Evolutionary conservation across 2,113 vertebrate species (phyloP), one percentile per base, ranked within the genome.

Genomic region (Melanotaenia duboulayi): DNA sequence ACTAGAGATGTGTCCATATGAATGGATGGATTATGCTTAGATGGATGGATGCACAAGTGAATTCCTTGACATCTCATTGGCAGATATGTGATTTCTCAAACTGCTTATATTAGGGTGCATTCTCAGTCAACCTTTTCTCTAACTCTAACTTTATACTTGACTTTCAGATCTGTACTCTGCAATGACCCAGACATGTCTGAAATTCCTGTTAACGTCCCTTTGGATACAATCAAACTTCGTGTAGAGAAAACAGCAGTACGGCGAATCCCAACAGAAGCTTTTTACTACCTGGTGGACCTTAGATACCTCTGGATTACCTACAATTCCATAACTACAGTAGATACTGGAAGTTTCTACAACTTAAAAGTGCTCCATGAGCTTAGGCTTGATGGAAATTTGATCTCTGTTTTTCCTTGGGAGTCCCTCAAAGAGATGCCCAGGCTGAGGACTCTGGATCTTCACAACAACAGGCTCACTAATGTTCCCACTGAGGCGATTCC

Each of bases 141-240:
- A 66, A 23, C 11, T 14, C 14, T 1, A 2, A 28, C 19, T 69
- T 37, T n/a, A 7, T 54, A 8, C 55, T 77, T 65, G 20, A 50
- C 28, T 65, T 85, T 56, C 89, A 99, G 97, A 87, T 95, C 91
- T 28, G 96, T 99, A 42, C 86, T 99, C 12, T 99, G 98, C 84
- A 96, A 96, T 54, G 96, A 99, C 79, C 95, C 95, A 24, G 97
- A 99, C 84, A 98, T 97, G 96, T 95, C 95, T 0, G 96, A 97
- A 58, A 92, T 99, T 42, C 98, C 98, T 0, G 89, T 94, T 9
- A 98, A 97, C 35, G 87, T 99, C 65, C 98, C 98, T 0, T 90
- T 96, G 90, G 97, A 99, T 65, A 97, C 96, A 0, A 81, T 94
- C 44, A 98, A 98, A 78, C 96, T 99, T 35, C 95, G 96, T 0